Conservation (phyloP, 2,888 invertebrate species). For the Bhutanitis thaidina region DNA sequence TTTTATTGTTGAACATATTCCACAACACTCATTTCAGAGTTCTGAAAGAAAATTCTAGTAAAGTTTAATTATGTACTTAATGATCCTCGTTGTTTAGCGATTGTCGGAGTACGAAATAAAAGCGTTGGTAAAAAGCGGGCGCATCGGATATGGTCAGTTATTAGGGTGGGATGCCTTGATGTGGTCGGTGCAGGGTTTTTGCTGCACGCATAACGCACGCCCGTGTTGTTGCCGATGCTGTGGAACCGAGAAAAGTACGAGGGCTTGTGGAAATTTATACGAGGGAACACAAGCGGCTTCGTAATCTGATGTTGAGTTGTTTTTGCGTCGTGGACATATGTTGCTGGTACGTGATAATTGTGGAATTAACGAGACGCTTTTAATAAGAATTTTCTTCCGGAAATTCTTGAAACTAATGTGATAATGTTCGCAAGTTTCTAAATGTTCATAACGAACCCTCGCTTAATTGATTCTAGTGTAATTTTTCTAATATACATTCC, state of each 20-base stretch:
- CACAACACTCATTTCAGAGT: no score
- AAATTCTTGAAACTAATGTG: background rate
- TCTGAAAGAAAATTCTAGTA: conserved; percentile 15
- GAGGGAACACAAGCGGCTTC: background rate
- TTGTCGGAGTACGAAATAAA: conserved; percentile 29
- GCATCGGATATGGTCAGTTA: conserved; percentile 62
- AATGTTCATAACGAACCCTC: no score
- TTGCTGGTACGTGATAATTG: conserved; percentile 17
- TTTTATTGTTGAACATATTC: no score
- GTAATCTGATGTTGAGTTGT: conserved; percentile 9
- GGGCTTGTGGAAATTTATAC: conserved; percentile 12
- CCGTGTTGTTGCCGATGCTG: conserved; percentile 34
- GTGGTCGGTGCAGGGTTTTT: conserved; percentile 39
- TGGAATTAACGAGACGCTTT: conserved; percentile 1
- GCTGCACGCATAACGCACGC: conserved; percentile 33
- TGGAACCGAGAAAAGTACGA: background rate
- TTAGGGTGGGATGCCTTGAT: conserved; percentile 58
- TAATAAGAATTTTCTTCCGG: background rate
- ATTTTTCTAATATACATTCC: no score
- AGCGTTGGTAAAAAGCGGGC: conserved; percentile 45
- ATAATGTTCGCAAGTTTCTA: no score
- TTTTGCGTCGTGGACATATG: conserved; percentile 8
- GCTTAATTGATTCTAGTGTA: no score
- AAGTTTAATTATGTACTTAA: conserved; percentile 26
- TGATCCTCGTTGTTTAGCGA: conserved; percentile 27